phyloP scores from a whole-genome alignment of 2,797 vertebrate species.

The Muscicapa striata region DNA sequence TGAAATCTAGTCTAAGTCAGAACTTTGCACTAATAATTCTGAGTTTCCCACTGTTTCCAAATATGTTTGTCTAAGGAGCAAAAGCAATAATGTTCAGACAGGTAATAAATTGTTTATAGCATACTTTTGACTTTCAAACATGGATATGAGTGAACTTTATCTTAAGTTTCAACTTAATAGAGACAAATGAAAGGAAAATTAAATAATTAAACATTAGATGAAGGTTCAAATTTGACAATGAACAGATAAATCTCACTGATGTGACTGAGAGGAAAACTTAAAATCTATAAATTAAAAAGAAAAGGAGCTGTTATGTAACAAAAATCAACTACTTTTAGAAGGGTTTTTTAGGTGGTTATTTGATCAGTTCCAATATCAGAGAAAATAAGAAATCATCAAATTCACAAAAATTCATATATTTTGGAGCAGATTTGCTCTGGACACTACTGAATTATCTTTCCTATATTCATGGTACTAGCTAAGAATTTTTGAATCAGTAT shows the following conservation, averaged over 20 bases:
- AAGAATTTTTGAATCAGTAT: background rate
- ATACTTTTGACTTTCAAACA: background rate
- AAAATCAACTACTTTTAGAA: background rate
- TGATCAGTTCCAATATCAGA: background rate
- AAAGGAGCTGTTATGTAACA: background rate
- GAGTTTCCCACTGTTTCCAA: background rate
- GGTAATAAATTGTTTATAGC: background rate
- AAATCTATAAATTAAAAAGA: background rate
- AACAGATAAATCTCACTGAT: background rate
- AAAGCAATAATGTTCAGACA: background rate
- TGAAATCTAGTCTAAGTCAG: background rate
- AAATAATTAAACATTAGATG: background rate
- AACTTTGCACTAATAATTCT: background rate
- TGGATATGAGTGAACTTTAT: background rate
- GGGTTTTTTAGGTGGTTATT: fast-evolving
- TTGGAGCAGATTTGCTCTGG: background rate
- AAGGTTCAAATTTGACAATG: background rate
- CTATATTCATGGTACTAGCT: background rate
- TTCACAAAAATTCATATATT: background rate
- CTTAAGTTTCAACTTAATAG: background rate
- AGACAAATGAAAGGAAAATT: background rate
- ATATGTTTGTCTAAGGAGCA: background rate
- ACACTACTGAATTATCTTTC: background rate
- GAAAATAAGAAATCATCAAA: background rate
- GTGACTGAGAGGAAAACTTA: background rate